Evolutionary conservation across 2,797 vertebrate genomes (phyloP), one percentile per base, ranked within the genome.

Genomic region (Steatocranus sp.): DNA sequence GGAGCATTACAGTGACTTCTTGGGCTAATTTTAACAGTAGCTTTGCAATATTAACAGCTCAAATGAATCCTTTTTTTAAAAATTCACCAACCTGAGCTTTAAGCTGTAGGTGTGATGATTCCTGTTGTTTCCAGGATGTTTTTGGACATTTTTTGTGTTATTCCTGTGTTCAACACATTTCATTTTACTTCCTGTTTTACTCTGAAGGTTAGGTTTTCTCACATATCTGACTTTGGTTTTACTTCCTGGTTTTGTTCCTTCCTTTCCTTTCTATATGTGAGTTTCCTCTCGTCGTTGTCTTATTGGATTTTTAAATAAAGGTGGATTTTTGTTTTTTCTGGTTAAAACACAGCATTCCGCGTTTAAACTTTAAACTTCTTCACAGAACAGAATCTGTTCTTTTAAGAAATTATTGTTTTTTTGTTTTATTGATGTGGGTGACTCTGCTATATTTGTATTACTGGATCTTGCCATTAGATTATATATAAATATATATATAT

Each of bases 1-100:
- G 7, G 38, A 43, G 20, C 38, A 27, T 27, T 25, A 18, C 41
- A 46, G 9, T 18, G 38, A 70, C 66, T 25, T 17, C 8, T 7
- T 25, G 20, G 8, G 14, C 63, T 25, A 10, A 10, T 68, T 23
- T 43, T 20, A 23, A 68, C 36, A 10, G 20, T 10, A 43, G 20
- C 36, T 68, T 68, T 68, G 38, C 14, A 27, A 25, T 68, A 68
- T 25, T 17, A 5, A 68, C 14, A 17, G 1, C 3, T 25, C 34
- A 10, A 68, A 25, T 25, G 1, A 41, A 41, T 25, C 36, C 61
- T 15, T 6, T 8, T 38, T 14, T 1, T 0, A 2, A 49, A 3
- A 41, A 25, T 3, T 41, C 36, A 68, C 36, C 63, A 25, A 15
- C 36, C 63, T 41, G 20, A 43, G 2, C 14, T 68, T 68, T 17